Base-by-base conservation (phyloP, 2,113 vertebrate genomes). In the Notiomystis cincta region DNA sequence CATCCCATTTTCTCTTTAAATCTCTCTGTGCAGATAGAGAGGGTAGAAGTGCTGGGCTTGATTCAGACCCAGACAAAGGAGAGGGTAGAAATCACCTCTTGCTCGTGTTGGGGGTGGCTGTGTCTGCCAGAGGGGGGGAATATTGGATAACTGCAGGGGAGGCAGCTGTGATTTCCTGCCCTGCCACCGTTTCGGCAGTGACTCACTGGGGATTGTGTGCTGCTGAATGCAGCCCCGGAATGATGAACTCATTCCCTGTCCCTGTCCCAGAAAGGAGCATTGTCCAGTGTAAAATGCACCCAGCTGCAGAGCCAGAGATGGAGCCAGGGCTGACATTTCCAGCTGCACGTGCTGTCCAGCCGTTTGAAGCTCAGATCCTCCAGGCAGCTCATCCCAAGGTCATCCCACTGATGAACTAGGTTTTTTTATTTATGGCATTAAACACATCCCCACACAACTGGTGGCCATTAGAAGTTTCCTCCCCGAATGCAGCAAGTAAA, bases 111-210 rank as follows among this genome's bases (percentile, higher is more conserved):
- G 22, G 8, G 17, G 27, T 18, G 9, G 42, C n/a, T n/a, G 33
- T 61, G 75, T 70, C 54, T 70, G 89, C 42, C 84, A 64, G 44
- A 0, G 0, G 38, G 3, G 7, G 62, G 44, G 28, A 91, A 56
- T 67, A 56, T 77, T 89, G 70, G 54, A 15, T 70, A 62, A 70
- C 37, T 28, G 31, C 56, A 30, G 2, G 0, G 85, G 75, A 73
- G 79, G 60, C 95, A 95, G 87, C 87, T 94, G 96, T 40, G 83
- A 45, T 87, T 96, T 93, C 93, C 93, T 96, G 92, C 51, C 86
- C 95, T 85, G 84, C 66, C 76, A 15, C 23, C 35, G 16, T n/a
- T 88, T 82, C 42, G 0, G 67, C 75, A 90, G 69, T 94, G 93
- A 94, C 58, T 96, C 92, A 92, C 58, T 85, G 82, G 54, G 85